Conservation (phyloP, 2,888 invertebrate species). For the Amaurobius ferox region DNA sequence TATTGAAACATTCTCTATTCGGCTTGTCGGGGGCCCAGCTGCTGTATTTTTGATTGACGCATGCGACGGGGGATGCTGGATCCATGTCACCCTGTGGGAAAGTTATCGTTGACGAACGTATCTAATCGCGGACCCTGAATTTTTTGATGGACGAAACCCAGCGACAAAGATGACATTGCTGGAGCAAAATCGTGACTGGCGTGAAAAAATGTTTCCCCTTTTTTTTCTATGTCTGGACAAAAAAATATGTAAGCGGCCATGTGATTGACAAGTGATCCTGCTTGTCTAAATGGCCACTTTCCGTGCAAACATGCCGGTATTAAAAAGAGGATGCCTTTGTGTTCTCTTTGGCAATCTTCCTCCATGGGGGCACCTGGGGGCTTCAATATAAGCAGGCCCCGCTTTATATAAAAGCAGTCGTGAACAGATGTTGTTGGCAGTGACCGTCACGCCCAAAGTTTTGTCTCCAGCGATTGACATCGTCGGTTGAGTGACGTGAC, state of each 20-base stretch:
- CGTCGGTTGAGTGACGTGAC: slow-evolving; percentile 19
- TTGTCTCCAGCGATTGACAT: slow-evolving; percentile 39
- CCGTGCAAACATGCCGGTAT: slow-evolving; percentile 28
- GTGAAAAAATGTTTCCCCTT: slow-evolving; percentile 43
- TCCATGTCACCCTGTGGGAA: slow-evolving; percentile 71
- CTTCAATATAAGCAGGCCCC: not conserved
- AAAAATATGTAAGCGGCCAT: slow-evolving; percentile 24
- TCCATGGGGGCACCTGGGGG: slow-evolving; percentile 33
- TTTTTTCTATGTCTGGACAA: not conserved
- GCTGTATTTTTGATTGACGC: slow-evolving; percentile 50
- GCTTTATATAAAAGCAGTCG: slow-evolving; percentile 10
- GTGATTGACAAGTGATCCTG: slow-evolving; percentile 64
- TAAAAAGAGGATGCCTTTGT: slow-evolving; percentile 34
- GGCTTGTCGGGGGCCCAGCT: slow-evolving; percentile 38
- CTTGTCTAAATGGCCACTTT: slow-evolving; percentile 60
- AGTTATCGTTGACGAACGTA: slow-evolving; percentile 63
- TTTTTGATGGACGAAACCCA: slow-evolving; percentile 63
- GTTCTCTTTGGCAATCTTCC: slow-evolving; percentile 27
- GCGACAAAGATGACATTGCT: slow-evolving; percentile 65
- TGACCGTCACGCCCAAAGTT: slow-evolving; percentile 45
- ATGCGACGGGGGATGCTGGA: slow-evolving; percentile 32
- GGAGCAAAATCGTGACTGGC: slow-evolving; percentile 60
- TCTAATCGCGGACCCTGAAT: slow-evolving; percentile 53
- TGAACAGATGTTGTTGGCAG: slow-evolving; percentile 63
- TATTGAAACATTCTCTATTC: slow-evolving; percentile 53